Conservation (phyloP, 2,797 vertebrate genomes). For the Coccyzus lansbergi region DNA sequence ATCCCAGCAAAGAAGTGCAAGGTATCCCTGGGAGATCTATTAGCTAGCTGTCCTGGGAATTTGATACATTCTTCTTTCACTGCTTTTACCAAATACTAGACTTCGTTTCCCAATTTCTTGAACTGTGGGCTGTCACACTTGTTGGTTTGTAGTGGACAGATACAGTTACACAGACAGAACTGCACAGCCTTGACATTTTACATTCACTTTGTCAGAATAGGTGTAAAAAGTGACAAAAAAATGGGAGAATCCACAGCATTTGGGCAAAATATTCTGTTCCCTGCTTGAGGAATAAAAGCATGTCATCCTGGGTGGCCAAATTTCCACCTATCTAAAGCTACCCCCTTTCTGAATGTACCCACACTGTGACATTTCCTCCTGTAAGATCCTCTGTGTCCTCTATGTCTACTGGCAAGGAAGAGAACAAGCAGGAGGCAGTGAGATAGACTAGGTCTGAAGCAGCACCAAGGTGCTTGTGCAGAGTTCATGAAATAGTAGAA, state of each 20-base stretch:
- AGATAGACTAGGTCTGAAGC: background rate
- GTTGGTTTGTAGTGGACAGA: background rate
- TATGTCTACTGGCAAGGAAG: background rate
- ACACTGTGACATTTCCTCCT: background rate
- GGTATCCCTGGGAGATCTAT: background rate
- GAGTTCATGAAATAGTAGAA: background rate
- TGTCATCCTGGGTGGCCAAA: background rate
- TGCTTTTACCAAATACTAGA: background rate
- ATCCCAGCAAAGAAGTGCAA: background rate
- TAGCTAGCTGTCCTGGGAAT: background rate
- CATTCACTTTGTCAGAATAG: background rate
- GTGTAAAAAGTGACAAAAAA: background rate
- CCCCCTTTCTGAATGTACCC: background rate
- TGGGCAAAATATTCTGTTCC: background rate
- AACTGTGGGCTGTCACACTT: background rate
- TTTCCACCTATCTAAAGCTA: background rate
- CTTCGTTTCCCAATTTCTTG: background rate
- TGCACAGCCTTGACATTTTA: background rate
- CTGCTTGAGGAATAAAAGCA: background rate
- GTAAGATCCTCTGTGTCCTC: background rate
- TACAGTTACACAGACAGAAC: background rate
- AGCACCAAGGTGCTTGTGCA: rapidly evolving
- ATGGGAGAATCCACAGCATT: background rate
- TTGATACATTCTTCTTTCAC: background rate
- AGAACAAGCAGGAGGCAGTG: background rate